Evolutionary conservation across 2,888 invertebrate genomes (phyloP).

Genomic region (Plagodis dolabraria): DNA sequence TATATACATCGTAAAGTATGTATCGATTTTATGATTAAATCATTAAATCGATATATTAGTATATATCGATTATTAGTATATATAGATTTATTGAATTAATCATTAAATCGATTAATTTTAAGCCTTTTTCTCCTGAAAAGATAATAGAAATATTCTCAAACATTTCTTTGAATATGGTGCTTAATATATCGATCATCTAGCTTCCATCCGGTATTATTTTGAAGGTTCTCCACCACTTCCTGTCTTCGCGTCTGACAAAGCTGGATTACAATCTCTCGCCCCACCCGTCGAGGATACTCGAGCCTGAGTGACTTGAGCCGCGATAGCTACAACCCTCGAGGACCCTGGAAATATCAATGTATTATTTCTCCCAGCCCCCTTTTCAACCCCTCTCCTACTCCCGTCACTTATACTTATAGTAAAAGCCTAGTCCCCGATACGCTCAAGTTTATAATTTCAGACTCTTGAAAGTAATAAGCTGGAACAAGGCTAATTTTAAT

Average conservation of each 20-base stretch:
- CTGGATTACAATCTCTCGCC: constrained; percentile 67
- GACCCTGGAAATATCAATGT: constrained; percentile 66
- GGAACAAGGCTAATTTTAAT: constrained; percentile 40
- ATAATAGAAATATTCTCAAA: too few relatives aligned
- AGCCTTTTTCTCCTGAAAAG: too few relatives aligned
- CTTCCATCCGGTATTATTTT: constrained; percentile 31
- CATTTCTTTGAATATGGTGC: too few relatives aligned
- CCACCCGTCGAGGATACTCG: constrained; percentile 60
- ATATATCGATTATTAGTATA: too few relatives aligned
- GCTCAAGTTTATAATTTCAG: constrained; percentile 44
- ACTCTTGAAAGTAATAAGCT: constrained; percentile 40
- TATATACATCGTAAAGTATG: too few relatives aligned
- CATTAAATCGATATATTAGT: too few relatives aligned
- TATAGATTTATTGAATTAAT: too few relatives aligned
- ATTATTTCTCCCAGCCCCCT: constrained; percentile 48
- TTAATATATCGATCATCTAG: constrained; percentile 13
- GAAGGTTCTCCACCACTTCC: constrained; percentile 54
- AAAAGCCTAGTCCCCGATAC: constrained; percentile 50
- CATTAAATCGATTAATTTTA: too few relatives aligned
- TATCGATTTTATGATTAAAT: too few relatives aligned
- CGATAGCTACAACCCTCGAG: constrained; percentile 56
- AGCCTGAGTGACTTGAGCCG: constrained; percentile 58
- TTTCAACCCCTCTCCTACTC: constrained; percentile 39
- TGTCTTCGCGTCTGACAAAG: constrained; percentile 61
- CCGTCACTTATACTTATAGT: constrained; percentile 45